phyloP scores from a whole-genome alignment of 2,113 vertebrate species.

The Cichladusa arquata region DNA sequence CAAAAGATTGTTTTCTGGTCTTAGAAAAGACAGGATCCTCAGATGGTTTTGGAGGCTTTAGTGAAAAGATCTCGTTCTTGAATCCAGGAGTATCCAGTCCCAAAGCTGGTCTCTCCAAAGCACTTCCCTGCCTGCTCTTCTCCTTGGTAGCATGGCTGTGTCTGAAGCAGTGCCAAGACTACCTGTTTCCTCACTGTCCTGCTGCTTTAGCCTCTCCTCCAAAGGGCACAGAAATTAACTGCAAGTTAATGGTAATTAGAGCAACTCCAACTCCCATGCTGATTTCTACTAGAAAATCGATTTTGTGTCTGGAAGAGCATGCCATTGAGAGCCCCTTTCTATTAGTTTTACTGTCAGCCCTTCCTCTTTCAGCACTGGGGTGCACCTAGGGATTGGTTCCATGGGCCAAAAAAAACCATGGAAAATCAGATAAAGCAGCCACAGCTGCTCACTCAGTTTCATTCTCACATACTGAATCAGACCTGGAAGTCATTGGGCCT shows the following conservation, averaged over 20 bases:
- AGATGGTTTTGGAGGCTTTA: background rate
- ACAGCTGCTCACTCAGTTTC: background rate
- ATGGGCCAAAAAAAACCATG: background rate
- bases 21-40: background rate
- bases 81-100: background rate
- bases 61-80: background rate
- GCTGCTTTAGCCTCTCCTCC: background rate
- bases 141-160: fast-evolving
- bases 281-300: slow-evolving; percentile 18
- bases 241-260: slow-evolving; percentile 36
- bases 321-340: background rate
- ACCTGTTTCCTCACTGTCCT: background rate
- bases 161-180: background rate
- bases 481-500: background rate
- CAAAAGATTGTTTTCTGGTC: background rate
- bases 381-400: background rate
- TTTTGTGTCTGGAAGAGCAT: background rate
- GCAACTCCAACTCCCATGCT: background rate
- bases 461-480: background rate
- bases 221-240: slow-evolving; percentile 36
- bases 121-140: background rate
- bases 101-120: background rate
- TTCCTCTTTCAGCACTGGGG: background rate
- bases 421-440: background rate
- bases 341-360: background rate